These are phyloP conservation scores for Drosophila elegans DNA, from an alignment of 1,140 invertebrate genomes.

Conservation along the genomic window DNA sequence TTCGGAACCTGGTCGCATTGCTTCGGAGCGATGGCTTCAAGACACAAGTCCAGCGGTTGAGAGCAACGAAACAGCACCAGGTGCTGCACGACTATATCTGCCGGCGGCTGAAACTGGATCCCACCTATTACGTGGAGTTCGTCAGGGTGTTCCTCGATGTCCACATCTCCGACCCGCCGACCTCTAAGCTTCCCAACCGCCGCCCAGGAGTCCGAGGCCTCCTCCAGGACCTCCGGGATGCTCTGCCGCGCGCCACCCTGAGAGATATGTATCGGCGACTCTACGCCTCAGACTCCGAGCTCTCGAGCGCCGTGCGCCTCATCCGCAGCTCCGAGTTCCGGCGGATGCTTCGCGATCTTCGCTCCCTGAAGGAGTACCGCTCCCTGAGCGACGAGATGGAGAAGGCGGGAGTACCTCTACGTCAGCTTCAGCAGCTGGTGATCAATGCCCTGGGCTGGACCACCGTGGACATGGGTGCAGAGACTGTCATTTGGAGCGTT, in stretches of 20 bases:
- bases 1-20: constrained; percentile 26
- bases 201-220: constrained; percentile 56
- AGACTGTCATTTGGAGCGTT: constrained; percentile 33
- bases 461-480: constrained; percentile 40
- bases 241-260: constrained; percentile 42
- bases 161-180: constrained; percentile 20
- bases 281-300: constrained; percentile 37
- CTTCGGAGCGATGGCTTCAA: constrained; percentile 45
- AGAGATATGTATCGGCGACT: constrained; percentile 50
- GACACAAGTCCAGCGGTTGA: constrained; percentile 23
- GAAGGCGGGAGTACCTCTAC: constrained; percentile 49
- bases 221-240: constrained; percentile 53
- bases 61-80: constrained; percentile 40
- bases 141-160: constrained; percentile 44
- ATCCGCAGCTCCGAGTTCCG: constrained; percentile 60
- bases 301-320: constrained; percentile 43
- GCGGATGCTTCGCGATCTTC: constrained; percentile 41
- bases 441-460: constrained; percentile 58
- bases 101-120: constrained; percentile 46
- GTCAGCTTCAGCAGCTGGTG: constrained; percentile 45
- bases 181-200: constrained; percentile 49
- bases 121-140: constrained; percentile 48
- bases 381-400: constrained; percentile 27
- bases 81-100: constrained; percentile 48
- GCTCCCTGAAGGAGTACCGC: constrained; percentile 49